These are phyloP conservation scores for Pimephales promelas DNA, from an alignment of 2,113 vertebrate species.

Conservation along the genomic window DNA sequence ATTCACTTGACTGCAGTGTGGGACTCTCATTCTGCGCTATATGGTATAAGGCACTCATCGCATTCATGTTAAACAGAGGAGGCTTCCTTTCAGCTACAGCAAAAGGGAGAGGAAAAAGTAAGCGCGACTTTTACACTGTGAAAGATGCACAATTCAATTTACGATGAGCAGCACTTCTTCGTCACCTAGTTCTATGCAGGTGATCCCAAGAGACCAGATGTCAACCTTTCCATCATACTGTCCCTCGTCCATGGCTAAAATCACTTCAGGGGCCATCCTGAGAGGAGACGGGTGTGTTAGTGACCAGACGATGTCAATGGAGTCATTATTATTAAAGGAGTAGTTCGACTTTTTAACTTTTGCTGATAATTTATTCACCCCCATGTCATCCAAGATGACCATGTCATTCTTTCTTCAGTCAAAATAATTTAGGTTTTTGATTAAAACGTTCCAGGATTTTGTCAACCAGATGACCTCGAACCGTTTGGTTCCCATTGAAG, in stretches of 20 bases:
- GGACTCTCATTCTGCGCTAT: slow-evolving; percentile 94
- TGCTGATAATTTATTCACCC: too few relatives aligned
- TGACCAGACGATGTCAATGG: not conserved
- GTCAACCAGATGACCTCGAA: too few relatives aligned
- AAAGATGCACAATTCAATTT: not conserved
- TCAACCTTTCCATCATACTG: slow-evolving; percentile 85
- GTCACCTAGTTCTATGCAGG: slow-evolving; percentile 81
- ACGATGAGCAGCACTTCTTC: not conserved
- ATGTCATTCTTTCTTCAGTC: too few relatives aligned
- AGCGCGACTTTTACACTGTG: not conserved
- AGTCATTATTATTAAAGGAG: too few relatives aligned
- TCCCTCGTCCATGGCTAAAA: slow-evolving; percentile 84
- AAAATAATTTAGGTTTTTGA: too few relatives aligned
- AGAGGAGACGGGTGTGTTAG: not conserved
- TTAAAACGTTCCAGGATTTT: too few relatives aligned
- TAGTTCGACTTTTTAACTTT: too few relatives aligned
- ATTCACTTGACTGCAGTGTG: slow-evolving; percentile 87
- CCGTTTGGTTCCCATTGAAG: too few relatives aligned
- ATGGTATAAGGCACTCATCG: slow-evolving; percentile 96
- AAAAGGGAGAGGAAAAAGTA: not conserved
- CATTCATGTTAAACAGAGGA: slow-evolving; percentile 93
- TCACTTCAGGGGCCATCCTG: slow-evolving; percentile 86
- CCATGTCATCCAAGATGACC: too few relatives aligned
- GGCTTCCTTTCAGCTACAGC: slow-evolving; percentile 88
- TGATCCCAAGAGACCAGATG: slow-evolving; percentile 84